These are phyloP conservation scores for Periparus ater DNA, from an alignment of 2,797 vertebrate species.

Conservation along the genomic window DNA sequence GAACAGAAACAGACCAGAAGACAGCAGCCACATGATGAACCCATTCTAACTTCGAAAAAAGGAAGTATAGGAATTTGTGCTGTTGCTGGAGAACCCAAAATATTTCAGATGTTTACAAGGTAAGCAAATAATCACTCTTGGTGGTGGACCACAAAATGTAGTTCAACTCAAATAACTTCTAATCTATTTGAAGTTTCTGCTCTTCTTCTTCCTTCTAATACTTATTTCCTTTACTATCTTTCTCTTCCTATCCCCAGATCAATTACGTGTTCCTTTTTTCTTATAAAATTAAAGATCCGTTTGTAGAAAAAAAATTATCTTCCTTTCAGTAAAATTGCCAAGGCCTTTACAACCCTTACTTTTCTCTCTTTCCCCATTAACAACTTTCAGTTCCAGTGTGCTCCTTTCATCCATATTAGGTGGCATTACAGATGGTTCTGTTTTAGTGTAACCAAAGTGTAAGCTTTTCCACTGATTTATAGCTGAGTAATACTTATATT, in stretches of 20 bases:
- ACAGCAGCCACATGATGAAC: background rate
- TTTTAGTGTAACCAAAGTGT: background rate
- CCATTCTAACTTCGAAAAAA: background rate
- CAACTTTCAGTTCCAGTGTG: background rate
- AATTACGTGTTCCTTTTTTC: background rate
- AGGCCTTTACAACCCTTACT: background rate
- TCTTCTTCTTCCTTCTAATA: background rate
- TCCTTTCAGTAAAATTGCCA: background rate
- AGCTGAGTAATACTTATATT: background rate
- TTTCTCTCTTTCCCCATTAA: background rate
- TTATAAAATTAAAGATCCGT: background rate
- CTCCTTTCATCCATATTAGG: background rate
- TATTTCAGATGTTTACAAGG: background rate
- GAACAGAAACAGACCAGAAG: constrained; percentile 3
- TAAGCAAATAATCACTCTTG: background rate
- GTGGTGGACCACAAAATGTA: background rate
- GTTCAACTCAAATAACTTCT: background rate
- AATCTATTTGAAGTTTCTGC: background rate
- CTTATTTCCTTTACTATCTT: background rate
- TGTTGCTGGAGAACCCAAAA: background rate
- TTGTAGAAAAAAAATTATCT: background rate
- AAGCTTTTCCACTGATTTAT: constrained; percentile 19
- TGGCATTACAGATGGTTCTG: background rate
- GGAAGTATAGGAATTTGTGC: background rate
- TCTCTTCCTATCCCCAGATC: background rate